A percentile compares a stretch with the other conserved stretches of the same genome.
Conservation (phyloP, 2,113 vertebrate species). For the Sclerurus mexicanus region DNA sequence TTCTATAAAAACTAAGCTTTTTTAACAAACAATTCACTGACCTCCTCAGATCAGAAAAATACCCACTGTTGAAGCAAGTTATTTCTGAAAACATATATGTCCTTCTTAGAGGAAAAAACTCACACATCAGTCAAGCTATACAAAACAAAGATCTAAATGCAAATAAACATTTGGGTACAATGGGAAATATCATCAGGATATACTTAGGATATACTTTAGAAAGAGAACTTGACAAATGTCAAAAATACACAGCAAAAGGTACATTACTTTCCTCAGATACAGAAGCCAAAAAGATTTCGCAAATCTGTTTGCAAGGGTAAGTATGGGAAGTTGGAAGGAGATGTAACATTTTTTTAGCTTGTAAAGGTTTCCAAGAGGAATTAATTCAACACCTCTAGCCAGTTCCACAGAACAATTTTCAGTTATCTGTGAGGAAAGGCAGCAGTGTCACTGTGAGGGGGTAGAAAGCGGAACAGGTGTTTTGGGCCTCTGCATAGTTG, state of each 20-base stretch:
- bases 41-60: not conserved
- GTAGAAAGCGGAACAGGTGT: not conserved
- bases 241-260: not conserved
- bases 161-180: not conserved
- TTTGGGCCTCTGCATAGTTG: not conserved
- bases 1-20: not conserved
- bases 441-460: not conserved
- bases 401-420: not conserved
- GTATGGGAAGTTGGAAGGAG: not conserved
- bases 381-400: not conserved
- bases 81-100: not conserved
- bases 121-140: not conserved
- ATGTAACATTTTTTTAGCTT: not conserved
- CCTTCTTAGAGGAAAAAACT: not conserved
- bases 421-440: not conserved
- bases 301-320: not conserved
- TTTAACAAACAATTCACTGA: not conserved
- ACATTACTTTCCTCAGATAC: not conserved
- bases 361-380: not conserved
- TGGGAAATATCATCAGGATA: not conserved
- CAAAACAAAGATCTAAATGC: not conserved
- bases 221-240: not conserved
- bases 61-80: not conserved
- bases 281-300: not conserved
- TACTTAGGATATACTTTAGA: not conserved